Conservation (phyloP, 2,888 invertebrate genomes). For the Melanotus villosus region DNA sequence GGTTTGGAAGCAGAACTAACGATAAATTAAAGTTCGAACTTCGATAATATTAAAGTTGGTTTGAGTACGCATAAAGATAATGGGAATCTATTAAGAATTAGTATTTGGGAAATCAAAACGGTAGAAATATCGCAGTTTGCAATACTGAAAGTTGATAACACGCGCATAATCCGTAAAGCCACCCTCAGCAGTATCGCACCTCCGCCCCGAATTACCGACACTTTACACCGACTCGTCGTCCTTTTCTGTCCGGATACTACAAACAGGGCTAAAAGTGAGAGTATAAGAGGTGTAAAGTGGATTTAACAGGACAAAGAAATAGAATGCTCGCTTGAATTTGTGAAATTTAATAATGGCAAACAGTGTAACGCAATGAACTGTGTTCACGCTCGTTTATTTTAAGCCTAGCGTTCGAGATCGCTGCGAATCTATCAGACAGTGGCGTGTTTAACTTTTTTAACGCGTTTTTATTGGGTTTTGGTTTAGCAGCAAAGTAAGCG, state of each 20-base stretch:
- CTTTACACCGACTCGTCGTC: constrained; percentile 1
- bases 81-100: constrained; percentile 45
- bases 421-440: constrained; percentile 40
- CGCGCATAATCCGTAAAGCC: constrained; percentile 34
- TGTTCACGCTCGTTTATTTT: constrained; percentile 54
- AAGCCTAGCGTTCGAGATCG: constrained; percentile 34
- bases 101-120: constrained; percentile 42
- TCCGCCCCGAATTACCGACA: constrained; percentile 13
- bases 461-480: constrained; percentile 17
- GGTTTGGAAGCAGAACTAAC: neutral
- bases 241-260: constrained; percentile 15
- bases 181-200: constrained; percentile 4
- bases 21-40: neutral
- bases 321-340: constrained; percentile 49
- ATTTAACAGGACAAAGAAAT: constrained; percentile 45
- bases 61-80: constrained; percentile 29
- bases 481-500: constrained; percentile 12
- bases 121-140: constrained; percentile 36
- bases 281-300: constrained; percentile 45
- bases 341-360: constrained; percentile 57
- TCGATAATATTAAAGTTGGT: constrained; percentile 4
- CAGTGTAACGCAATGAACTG: constrained; percentile 56
- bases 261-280: constrained; percentile 33
- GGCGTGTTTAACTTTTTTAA: constrained; percentile 37
- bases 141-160: constrained; percentile 32